Base-by-base conservation (phyloP, 2,113 vertebrate genomes). In the Tringa solitaria region DNA sequence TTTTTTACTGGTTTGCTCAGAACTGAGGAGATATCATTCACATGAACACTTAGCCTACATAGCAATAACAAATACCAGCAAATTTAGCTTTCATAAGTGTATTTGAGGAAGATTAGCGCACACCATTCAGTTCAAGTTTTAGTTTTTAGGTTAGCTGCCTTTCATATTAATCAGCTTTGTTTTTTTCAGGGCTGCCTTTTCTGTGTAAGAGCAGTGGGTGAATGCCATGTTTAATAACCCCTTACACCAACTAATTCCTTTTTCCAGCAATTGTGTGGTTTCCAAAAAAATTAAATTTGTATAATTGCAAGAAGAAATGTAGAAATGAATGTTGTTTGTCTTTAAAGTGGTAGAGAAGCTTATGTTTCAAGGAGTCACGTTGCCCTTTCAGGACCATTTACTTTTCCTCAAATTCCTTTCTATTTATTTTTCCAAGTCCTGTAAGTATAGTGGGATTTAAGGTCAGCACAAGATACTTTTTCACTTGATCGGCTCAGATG, bases 261-360 rank as follows among this genome's bases (percentile, higher is more conserved):
- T 87, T 97, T 98, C 90, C 95, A 95, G 82, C 86, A 94, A 93
- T 98, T 98, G 95, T 98, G 97, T 97, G 87, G 97, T 95, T 94
- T 95, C 50, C 46, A 78, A 60, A 87, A 53, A 87, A 93, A 77
- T 5, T 24, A 72, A 17, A 64, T 87, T 90, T 84, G 13, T 89
- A 21, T 78, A 85, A 77, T 46, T 91, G 45, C 57, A 87, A 87
- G 39, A 94, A 78, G 57, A 95, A 82, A 91, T 26, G 30, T 59
- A 76, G 84, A 92, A 79, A 85, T 73, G 3, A 65, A 73, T 54
- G 33, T 30, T 46, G 4, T 72, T 83, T 90, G 16, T 77, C 37
- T 22, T 32, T 87, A 39, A 82, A 91, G 65, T 65, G 23, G 3
- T 7, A 57, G 35, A 48, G 53, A 59, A 74, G 26, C 69, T 90